Conservation (phyloP, 2,888 invertebrate species). For the Perdita meconis region DNA sequence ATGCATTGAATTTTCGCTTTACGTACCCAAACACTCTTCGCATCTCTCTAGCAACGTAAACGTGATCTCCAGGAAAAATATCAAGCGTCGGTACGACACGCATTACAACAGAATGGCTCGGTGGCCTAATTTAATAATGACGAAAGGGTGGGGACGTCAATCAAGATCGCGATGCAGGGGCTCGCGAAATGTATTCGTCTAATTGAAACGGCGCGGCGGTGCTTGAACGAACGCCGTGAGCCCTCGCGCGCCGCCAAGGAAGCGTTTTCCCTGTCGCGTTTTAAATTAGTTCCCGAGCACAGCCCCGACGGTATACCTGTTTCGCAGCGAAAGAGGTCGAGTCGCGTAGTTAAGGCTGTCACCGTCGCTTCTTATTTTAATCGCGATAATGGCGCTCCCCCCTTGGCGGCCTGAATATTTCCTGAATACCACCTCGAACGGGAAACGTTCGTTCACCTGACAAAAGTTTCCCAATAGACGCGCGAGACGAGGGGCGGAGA, state of each 20-base stretch:
- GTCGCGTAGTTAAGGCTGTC: conserved; percentile 28
- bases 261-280: conserved; percentile 34
- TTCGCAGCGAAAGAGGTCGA: conserved; percentile 20
- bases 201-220: conserved; percentile 32
- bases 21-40: too few relatives aligned
- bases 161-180: conserved; percentile 1
- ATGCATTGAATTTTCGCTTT: too few relatives aligned
- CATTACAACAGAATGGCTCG: too few relatives aligned
- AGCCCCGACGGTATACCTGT: conserved; percentile 12
- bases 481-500: neutral
- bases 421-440: neutral
- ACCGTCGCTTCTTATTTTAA: conserved; percentile 67
- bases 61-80: too few relatives aligned
- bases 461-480: conserved; percentile 6
- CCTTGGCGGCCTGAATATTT: conserved; percentile 30
- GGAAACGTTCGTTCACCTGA: neutral
- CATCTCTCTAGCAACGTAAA: too few relatives aligned
- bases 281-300: conserved; percentile 57
- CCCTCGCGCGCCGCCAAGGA: neutral
- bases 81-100: too few relatives aligned
- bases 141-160: conserved; percentile 2
- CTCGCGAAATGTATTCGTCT: conserved; percentile 22
- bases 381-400: conserved; percentile 62
- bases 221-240: neutral
- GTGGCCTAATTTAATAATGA: conserved; percentile 20